These are phyloP conservation scores for Triplophysa rosa DNA, from an alignment of 2,113 vertebrate species.

Conservation along the genomic window DNA sequence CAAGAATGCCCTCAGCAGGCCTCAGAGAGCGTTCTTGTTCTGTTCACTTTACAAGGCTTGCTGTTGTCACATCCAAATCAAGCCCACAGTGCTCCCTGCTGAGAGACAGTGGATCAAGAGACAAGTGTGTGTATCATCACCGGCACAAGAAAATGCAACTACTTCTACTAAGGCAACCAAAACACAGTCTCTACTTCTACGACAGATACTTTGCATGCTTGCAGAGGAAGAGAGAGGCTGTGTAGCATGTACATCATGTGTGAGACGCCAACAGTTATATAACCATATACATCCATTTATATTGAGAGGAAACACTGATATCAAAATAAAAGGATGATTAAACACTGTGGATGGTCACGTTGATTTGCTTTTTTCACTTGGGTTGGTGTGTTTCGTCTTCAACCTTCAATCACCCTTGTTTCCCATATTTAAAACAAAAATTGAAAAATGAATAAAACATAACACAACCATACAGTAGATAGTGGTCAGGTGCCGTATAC, in stretches of 20 bases:
- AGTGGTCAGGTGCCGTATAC: background rate
- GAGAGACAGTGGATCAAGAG: constrained; percentile 71
- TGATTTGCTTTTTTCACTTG: constrained; percentile 56
- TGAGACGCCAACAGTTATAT: constrained; percentile 78
- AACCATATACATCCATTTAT: constrained; percentile 80
- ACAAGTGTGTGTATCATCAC: constrained; percentile 62
- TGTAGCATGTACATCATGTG: constrained; percentile 76
- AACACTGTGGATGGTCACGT: constrained; percentile 72
- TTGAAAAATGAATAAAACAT: no score
- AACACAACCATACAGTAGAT: background rate
- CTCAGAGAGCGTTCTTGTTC: constrained; percentile 59
- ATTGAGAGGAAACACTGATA: constrained; percentile 75
- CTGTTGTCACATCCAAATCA: constrained; percentile 57
- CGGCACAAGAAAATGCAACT: constrained; percentile 56
- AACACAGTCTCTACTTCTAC: constrained; percentile 62
- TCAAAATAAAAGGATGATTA: constrained; percentile 77
- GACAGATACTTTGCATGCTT: constrained; percentile 74
- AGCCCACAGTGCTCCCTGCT: constrained; percentile 67
- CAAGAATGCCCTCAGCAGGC: constrained; percentile 65
- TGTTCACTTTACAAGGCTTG: constrained; percentile 63
- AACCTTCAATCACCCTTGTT: background rate
- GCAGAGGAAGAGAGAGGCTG: constrained; percentile 77
- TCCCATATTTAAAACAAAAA: background rate
- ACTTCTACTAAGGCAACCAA: constrained; percentile 52
- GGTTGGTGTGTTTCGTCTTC: constrained; percentile 52